Base-by-base conservation (phyloP, 2,888 invertebrate genomes). In the Hipparchia semele region DNA sequence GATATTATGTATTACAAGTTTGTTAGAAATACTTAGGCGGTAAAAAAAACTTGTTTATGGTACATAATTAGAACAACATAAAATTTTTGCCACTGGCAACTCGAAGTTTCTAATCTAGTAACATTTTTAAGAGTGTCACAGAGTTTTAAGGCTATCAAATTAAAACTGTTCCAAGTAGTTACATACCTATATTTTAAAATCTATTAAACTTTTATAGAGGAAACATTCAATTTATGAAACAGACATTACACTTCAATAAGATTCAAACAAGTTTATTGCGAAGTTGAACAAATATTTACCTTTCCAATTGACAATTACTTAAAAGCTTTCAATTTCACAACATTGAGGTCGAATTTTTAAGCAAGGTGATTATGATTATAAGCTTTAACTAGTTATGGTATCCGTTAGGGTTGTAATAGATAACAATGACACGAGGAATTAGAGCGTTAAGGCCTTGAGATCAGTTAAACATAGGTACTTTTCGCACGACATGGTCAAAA, bases 401-500 rank as follows among this genome's bases (percentile, higher is more conserved):
- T 49, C 12, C 7, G 33, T 62, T 62, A 23, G 58, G 23, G 39
- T 59, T 78, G 76, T 77, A 77, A 78, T 73, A 77, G 72, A 77
- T 76, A 68, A 76, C 79, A 76, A 79, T 78, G 80, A 70, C 80
- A 79, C 76, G 78, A 81, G 80, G 78, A 87, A 88, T 81, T 84
- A 79, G 87, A 86, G 84, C 87, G 85, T 81, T 83, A 78, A 83
- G 83, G 83, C 91, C 91, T 91, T 90, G 91, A 84, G 75, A 78
- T 72, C 75, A 80, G 80, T 81, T 86, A 85, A 83, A 83, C 83
- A 49, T 49, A 2, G 49, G 82, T 81, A 80, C 80, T 81, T 85
- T 83, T 82, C 82, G 84, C 83, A 76, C 73, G 78, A 79, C 78
- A 78, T 79, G 84, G 87, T 86, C 84, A 82, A 86, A 84, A 84